Evolutionary conservation across 1,140 invertebrate species (phyloP), one percentile per base, ranked within the genome.

Genomic region (Holotrichia oblita): DNA sequence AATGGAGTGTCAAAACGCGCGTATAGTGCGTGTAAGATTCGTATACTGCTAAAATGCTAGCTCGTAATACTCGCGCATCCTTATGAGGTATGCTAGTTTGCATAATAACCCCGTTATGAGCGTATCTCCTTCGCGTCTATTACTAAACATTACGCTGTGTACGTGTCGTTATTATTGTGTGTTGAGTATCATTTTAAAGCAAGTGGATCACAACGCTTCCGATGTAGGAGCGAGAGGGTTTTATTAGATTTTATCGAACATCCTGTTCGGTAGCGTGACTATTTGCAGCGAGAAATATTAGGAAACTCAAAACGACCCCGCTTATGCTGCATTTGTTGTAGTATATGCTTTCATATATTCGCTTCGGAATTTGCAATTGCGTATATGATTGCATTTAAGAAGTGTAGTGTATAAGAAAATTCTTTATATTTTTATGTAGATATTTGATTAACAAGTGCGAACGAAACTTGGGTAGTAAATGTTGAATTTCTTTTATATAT

Each of bases 221-320:
- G 61, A 69, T 69, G 61, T 69, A 24, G 22, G 9, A 69, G 27
- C 61, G 61, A 12, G 61, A 69, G 22, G 24, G 61, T 69, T 69
- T 69, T 69, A 69, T 69, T 69, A 69, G 61, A 69, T 69, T 69
- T 69, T 69, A 69, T 69, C 61, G 12, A 69, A 69, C 61, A 69
- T 69, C 61, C 61, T 69, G 61, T 34, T 69, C 61, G 20, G 61
- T 22, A 9, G 22, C 17, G n/a, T 61, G 59, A 61, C 12, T 22
- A 27, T 69, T 6, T 22, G 22, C 61, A 6, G 27, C 22, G 61
- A 34, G 22, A 69, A 55, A 17, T 55, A 55, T 55, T 17, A 55
- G 48, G 48, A 55, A 55, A 17, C n/a, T 6, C 48, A 17, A 55
- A 55, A 55, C 48, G 48, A 17, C 48, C 17, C 14, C 48, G 48